Evolutionary conservation across 2,888 invertebrate genomes (phyloP).

Genomic region (Euproctis similis): DNA sequence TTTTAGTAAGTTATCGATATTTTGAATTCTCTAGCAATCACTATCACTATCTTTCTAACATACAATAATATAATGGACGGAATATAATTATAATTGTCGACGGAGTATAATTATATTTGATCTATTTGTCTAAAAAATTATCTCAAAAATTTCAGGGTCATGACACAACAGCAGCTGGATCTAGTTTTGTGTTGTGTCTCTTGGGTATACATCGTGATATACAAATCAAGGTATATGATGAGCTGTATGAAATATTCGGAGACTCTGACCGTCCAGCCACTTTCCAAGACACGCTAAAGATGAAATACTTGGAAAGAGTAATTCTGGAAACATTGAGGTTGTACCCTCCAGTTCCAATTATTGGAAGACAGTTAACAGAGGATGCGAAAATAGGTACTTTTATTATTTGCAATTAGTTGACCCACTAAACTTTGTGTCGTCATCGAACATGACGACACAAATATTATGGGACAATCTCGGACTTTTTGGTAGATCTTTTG

Average conservation of each 20-base stretch:
- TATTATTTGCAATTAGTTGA: not conserved
- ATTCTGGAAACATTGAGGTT: constrained; percentile 84
- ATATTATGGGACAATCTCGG: too few relatives aligned
- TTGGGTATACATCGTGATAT: constrained; percentile 88
- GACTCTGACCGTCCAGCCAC: constrained; percentile 85
- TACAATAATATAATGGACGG: too few relatives aligned
- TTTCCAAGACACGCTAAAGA: constrained; percentile 84
- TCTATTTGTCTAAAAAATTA: not conserved
- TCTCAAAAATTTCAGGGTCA: constrained; percentile 49
- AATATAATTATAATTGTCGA: too few relatives aligned
- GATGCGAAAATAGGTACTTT: constrained; percentile 80
- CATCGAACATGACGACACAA: too few relatives aligned
- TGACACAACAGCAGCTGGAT: constrained; percentile 80
- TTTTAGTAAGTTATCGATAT: too few relatives aligned
- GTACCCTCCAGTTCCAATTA: constrained; percentile 87
- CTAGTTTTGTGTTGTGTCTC: constrained; percentile 89
- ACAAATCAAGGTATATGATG: constrained; percentile 84
- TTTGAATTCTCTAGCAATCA: too few relatives aligned
- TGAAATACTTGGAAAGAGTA: constrained; percentile 88
- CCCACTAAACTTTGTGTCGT: too few relatives aligned
- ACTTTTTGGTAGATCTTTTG: too few relatives aligned
- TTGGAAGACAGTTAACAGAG: constrained; percentile 81
- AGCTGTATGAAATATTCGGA: constrained; percentile 85
- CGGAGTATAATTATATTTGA: too few relatives aligned
- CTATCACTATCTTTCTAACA: too few relatives aligned